Evolutionary conservation across 2,888 invertebrate species (phyloP), one percentile per base, ranked within the genome.

Genomic region (Bruchidius siliquastri): DNA sequence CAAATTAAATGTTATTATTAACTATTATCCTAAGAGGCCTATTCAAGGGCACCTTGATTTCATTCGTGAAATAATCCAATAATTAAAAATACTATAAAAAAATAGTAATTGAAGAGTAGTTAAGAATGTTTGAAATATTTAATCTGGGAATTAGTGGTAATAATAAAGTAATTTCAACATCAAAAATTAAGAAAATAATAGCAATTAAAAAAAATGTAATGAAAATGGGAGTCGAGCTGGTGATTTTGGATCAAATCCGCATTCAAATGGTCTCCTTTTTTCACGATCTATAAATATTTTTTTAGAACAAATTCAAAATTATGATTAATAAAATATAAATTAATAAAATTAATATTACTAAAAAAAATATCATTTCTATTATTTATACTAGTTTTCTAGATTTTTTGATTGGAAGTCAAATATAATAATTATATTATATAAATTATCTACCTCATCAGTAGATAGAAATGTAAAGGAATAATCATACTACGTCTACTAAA

Each of bases 371-470:
- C 69, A 80, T 74, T 75, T 70, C 76, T 77, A 81, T 90, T 90
- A 91, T 88, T 89, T 90, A 89, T 88, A 90, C 88, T 90, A 89
- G 87, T 77, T 83, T 80, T 79, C 86, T 89, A 90, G 88, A 88
- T 90, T 86, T 89, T 89, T 90, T 91, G 88, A 91, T 91, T 92
- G 91, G 91, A 92, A 92, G 86, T 91, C 88, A 92, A 89, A 88
- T 89, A 90, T 92, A 91, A 89, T 91, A 84, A 83, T 88, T 91
- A 90, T 91, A 91, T 88, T 91, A 90, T 90, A 90, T 89, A 90
- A 90, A 89, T 89, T 49, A 90, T 81, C 88, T 89, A 80, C 90
- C 90, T 89, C 92, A 92, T 90, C 92, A 92, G 81, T 92, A 92
- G 84, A 92, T 89, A 69, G 73, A 73, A 66, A 73, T 72, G 71